These are phyloP conservation scores for Caranx melampygus DNA, from an alignment of 2,113 vertebrate species.

Conservation along the genomic window DNA sequence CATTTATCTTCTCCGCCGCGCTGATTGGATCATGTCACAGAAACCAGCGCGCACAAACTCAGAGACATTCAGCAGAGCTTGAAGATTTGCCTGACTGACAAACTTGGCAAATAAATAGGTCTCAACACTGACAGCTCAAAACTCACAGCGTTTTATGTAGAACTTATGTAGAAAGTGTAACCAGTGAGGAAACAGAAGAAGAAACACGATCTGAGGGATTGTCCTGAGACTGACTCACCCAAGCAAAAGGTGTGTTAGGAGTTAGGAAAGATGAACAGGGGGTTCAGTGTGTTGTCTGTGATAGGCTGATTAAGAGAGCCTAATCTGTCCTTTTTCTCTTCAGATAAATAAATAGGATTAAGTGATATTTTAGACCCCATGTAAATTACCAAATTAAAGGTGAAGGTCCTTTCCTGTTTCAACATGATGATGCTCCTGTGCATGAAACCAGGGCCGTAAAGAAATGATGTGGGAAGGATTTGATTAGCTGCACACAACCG, in stretches of 20 bases:
- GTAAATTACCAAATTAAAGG: neutral
- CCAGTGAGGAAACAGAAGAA: conserved; percentile 6
- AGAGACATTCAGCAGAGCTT: neutral
- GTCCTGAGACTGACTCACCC: neutral
- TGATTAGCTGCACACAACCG: neutral
- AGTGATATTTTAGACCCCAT: neutral
- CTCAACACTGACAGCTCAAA: neutral
- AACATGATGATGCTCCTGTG: neutral
- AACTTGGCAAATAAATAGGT: neutral
- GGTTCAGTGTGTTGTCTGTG: neutral
- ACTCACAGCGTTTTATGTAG: neutral
- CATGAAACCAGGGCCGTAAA: neutral
- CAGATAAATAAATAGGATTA: conserved; percentile 2
- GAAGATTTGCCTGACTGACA: neutral
- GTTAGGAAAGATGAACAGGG: conserved; percentile 3
- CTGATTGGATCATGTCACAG: neutral
- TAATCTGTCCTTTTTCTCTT: neutral
- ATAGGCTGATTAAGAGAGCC: neutral
- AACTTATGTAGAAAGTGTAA: neutral
- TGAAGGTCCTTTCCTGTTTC: neutral
- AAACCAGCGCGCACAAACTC: conserved; percentile 1
- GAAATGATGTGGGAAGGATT: neutral
- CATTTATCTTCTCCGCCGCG: neutral
- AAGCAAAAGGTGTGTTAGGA: neutral
- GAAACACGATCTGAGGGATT: neutral